These are phyloP conservation scores for Ridgeia piscesae DNA, from an alignment of 1,140 invertebrate genomes.

Conservation along the genomic window DNA sequence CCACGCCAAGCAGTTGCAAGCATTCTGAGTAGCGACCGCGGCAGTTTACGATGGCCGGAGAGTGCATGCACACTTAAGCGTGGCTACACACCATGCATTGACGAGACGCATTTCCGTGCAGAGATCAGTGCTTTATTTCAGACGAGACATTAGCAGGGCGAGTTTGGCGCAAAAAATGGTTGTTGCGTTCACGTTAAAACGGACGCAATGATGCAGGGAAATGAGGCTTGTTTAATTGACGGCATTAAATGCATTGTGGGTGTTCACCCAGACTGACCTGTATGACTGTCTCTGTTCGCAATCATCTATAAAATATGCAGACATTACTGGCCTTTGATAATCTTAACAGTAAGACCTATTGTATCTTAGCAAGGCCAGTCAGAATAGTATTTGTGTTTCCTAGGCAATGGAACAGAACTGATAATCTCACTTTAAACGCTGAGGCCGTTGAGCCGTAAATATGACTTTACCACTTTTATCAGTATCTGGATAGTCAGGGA, in stretches of 20 bases:
- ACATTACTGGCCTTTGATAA: not conserved
- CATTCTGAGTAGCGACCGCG: not conserved
- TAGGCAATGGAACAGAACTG: too few species aligned
- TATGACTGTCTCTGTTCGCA: not conserved
- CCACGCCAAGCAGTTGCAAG: not conserved
- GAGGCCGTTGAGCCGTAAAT: too few species aligned
- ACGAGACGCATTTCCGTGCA: not conserved
- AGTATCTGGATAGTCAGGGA: too few species aligned
- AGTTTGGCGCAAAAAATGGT: not conserved
- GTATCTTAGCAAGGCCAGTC: too few species aligned
- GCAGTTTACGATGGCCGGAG: not conserved
- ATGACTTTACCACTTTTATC: too few species aligned
- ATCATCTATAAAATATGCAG: not conserved
- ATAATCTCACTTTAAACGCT: too few species aligned
- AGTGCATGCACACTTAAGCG: not conserved
- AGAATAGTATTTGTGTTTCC: too few species aligned
- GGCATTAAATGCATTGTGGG: not conserved
- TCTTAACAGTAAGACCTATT: not conserved
- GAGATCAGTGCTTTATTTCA: not conserved
- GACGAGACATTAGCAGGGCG: not conserved
- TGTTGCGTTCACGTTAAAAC: not conserved
- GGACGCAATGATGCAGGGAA: not conserved
- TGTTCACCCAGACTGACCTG: not conserved
- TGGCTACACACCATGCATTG: not conserved
- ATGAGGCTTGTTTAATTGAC: not conserved